phyloP scores from a whole-genome alignment of 2,888 invertebrate species.

The Chaetogeoica ovagalla region DNA sequence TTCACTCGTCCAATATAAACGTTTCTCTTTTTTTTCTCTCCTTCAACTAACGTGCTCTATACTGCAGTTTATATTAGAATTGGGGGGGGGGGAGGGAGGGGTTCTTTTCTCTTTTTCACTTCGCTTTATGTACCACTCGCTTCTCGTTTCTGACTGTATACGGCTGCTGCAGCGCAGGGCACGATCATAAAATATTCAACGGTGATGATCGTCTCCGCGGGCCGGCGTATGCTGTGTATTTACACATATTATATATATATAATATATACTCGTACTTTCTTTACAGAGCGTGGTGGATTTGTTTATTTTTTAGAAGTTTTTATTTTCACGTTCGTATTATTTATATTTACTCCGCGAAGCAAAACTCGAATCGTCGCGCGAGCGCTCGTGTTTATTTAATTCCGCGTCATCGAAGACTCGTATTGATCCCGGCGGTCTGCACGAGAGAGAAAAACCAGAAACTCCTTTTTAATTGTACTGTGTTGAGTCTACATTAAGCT shows the following conservation, averaged over 20 bases:
- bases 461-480: no score
- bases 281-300: background rate
- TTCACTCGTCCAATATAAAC: no score
- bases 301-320: slow-evolving; percentile 15
- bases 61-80: no score
- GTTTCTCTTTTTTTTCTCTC: no score
- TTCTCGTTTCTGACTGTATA: background rate
- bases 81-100: background rate
- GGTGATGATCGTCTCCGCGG: background rate
- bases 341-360: background rate
- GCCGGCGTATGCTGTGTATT: no score
- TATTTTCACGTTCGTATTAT: no score
- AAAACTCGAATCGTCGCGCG: background rate
- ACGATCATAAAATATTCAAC: slow-evolving; percentile 40
- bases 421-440: slow-evolving; percentile 2
- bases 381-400: slow-evolving; percentile 8
- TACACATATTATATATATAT: no score
- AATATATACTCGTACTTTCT: no score
- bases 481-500: no score
- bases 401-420: slow-evolving; percentile 8
- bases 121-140: background rate
- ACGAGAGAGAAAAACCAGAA: no score
- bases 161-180: no score
- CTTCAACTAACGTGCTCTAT: no score
- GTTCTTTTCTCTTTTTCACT: background rate